phyloP scores from a whole-genome alignment of 2,888 invertebrate genomes.

The Caenorhabditis drosophilae region DNA sequence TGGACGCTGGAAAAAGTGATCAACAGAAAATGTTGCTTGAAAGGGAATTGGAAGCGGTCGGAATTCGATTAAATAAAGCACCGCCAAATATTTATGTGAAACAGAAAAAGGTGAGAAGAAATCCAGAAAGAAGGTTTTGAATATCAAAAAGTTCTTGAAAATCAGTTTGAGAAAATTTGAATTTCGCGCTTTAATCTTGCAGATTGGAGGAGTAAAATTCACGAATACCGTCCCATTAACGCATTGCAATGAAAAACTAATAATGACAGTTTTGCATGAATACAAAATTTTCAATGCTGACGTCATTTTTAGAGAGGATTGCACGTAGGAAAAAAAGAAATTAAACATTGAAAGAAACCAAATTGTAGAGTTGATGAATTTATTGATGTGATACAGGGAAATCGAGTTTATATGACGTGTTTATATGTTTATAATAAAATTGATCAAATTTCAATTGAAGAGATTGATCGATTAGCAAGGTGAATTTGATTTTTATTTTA shows the following conservation, averaged over 20 bases:
- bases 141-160: too few relatives aligned
- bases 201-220: slow-evolving; percentile 86
- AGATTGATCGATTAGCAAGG: slow-evolving; percentile 76
- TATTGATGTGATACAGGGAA: slow-evolving; percentile 85
- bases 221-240: slow-evolving; percentile 93
- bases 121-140: too few relatives aligned
- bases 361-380: slow-evolving; percentile 80
- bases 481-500: background rate
- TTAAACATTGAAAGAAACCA: background rate
- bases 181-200: slow-evolving; percentile 4
- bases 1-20: slow-evolving; percentile 97
- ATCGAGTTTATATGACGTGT: slow-evolving; percentile 83
- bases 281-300: slow-evolving; percentile 80
- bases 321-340: slow-evolving; percentile 74
- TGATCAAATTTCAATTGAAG: slow-evolving; percentile 96
- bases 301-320: slow-evolving; percentile 93
- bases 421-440: slow-evolving; percentile 98
- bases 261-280: slow-evolving; percentile 95
- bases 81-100: slow-evolving; percentile 99
- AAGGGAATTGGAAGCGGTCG: slow-evolving; percentile 93
- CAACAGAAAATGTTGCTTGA: slow-evolving; percentile 83
- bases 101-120: slow-evolving; percentile 73
- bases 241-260: slow-evolving; percentile 92
- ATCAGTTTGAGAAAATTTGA: too few relatives aligned
- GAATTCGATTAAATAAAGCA: slow-evolving; percentile 90